Percentiles rank a stretch among this genome's conserved stretches.
These are phyloP conservation scores for Parnassius apollo DNA, from an alignment of 2,888 invertebrate species.

Conservation along the genomic window DNA sequence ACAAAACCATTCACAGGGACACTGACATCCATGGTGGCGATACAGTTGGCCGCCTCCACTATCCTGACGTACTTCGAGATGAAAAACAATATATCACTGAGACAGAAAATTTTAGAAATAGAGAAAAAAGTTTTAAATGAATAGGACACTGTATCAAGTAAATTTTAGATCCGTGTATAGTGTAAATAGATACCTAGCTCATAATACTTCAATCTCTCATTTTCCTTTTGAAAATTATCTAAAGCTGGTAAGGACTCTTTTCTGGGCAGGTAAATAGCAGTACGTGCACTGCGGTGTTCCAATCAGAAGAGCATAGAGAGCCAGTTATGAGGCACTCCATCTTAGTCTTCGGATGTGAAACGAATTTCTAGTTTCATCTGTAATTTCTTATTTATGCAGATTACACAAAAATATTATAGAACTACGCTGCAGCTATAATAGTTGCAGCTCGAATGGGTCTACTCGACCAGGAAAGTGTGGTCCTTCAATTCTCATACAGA, in stretches of 20 bases:
- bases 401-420: too few relatives aligned
- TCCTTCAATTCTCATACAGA: too few relatives aligned
- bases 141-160: constrained; percentile 17
- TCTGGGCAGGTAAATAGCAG: too few relatives aligned
- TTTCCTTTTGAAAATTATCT: neutral
- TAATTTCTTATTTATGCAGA: too few relatives aligned
- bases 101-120: constrained; percentile 57
- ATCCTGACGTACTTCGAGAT: constrained; percentile 83
- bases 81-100: constrained; percentile 67
- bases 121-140: constrained; percentile 51
- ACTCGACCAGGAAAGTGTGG: too few relatives aligned
- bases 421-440: too few relatives aligned
- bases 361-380: too few relatives aligned
- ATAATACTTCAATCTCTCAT: neutral
- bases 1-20: constrained; percentile 77
- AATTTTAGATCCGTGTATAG: constrained; percentile 25
- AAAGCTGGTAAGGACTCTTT: neutral
- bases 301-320: too few relatives aligned
- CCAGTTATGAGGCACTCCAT: too few relatives aligned
- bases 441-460: too few relatives aligned
- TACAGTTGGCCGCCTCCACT: constrained; percentile 79
- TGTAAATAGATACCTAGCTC: constrained; percentile 34
- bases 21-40: constrained; percentile 66
- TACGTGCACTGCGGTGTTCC: too few relatives aligned
- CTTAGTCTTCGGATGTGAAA: too few relatives aligned